Percentiles rank a stretch among this genome's conserved stretches.
Conservation (phyloP, 2,797 vertebrate species). For the Peromyscus eremicus region DNA sequence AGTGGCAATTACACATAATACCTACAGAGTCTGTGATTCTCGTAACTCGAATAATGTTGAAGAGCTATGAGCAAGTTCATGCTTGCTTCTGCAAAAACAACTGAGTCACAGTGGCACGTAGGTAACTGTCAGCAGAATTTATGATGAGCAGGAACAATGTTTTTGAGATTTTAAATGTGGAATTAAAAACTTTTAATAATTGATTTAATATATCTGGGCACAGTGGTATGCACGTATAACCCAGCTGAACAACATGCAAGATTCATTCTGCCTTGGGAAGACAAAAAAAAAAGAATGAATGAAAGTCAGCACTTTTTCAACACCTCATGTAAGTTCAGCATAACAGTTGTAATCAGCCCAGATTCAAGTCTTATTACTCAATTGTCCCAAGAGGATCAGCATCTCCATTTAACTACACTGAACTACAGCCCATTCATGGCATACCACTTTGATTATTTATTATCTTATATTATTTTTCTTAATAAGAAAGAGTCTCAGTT, state of each 20-base stretch:
- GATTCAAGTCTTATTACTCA: not conserved
- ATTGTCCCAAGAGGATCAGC: not conserved
- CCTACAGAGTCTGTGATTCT: constrained; percentile 16
- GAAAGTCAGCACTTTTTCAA: not conserved
- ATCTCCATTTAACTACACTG: not conserved
- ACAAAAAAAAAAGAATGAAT: not conserved
- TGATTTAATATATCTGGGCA: not conserved
- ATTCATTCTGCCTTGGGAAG: not conserved
- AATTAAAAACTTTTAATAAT: not conserved
- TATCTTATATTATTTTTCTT: not conserved
- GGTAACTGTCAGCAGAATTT: not conserved
- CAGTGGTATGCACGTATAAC: not conserved
- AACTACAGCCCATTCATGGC: not conserved
- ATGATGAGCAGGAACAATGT: not conserved
- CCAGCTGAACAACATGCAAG: not conserved
- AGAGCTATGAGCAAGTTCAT: constrained; percentile 11
- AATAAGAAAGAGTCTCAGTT: not conserved
- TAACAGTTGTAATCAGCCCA: not conserved
- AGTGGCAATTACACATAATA: constrained; percentile 47
- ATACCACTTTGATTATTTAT: not conserved
- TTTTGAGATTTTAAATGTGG: not conserved
- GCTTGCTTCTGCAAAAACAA: constrained; percentile 28
- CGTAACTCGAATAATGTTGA: not conserved
- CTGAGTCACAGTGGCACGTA: constrained; percentile 35
- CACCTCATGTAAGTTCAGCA: not conserved